A percentile compares a stretch with the other conserved stretches of the same genome.
Conservation (phyloP, 1,140 invertebrate species). For the Ylistrum balloti region DNA sequence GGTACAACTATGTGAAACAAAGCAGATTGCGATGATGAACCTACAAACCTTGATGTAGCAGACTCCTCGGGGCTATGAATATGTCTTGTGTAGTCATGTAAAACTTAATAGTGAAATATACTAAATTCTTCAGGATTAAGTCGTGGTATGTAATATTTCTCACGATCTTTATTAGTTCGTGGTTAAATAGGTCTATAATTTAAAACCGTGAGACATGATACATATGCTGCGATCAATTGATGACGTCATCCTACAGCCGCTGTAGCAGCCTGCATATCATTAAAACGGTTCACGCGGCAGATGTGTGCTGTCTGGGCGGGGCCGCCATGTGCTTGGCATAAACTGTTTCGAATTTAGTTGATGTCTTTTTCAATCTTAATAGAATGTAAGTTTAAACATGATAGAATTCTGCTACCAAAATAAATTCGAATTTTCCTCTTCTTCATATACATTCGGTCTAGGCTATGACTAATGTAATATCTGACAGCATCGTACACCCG, state of each 20-base stretch:
- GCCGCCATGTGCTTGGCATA: neutral
- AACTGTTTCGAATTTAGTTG: neutral
- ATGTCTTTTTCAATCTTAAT: neutral
- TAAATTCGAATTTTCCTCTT: too few relatives aligned
- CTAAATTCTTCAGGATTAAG: too few relatives aligned
- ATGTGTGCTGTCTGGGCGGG: neutral
- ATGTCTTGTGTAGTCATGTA: too few relatives aligned
- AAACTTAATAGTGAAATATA: too few relatives aligned
- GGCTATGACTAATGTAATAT: too few relatives aligned
- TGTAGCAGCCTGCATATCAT: neutral
- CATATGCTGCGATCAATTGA: neutral
- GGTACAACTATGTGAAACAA: slow-evolving; percentile 11
- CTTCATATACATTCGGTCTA: too few relatives aligned
- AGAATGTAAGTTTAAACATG: too few relatives aligned
- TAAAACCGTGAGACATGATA: neutral
- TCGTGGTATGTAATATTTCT: too few relatives aligned
- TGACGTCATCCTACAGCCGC: slow-evolving; percentile 3
- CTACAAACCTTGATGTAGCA: neutral
- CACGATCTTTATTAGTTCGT: too few relatives aligned
- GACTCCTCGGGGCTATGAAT: neutral
- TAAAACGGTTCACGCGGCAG: neutral
- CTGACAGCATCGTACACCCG: too few relatives aligned
- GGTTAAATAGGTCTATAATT: too few relatives aligned
- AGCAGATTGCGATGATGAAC: neutral
- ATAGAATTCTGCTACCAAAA: too few relatives aligned